Evolutionary conservation across 30 jellyfish, hydroid and myxozoan species (phyloP).

Genomic region (Aurelia aurita): DNA sequence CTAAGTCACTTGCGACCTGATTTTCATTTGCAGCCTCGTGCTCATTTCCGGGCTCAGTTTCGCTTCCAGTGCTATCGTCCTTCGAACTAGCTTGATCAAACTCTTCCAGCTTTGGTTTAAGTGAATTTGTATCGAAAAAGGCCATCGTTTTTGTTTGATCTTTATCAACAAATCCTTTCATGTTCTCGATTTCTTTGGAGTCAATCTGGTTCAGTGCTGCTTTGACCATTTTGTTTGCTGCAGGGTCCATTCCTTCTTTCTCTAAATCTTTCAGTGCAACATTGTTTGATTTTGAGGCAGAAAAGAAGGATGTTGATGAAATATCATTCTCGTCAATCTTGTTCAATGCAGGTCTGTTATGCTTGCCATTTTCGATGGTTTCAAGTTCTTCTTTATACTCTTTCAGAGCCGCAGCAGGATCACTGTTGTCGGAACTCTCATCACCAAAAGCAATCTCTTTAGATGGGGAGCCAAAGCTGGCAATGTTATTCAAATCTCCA

Average conservation of each 20-base stretch:
- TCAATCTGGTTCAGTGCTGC: conserved; percentile 41
- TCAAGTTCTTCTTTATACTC: neutral
- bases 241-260: conserved; percentile 42
- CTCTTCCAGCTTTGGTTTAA: conserved; percentile 64
- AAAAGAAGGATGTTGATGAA: conserved; percentile 66
- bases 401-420: conserved; percentile 15
- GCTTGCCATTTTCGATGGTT: neutral
- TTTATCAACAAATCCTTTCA: conserved; percentile 36
- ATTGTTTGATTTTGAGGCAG: conserved; percentile 48
- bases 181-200: conserved; percentile 29
- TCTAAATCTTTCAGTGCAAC: conserved; percentile 4
- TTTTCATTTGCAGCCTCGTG: neutral
- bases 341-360: neutral
- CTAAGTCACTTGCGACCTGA: neutral
- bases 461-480: conserved; percentile 42
- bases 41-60: neutral
- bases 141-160: conserved; percentile 58
- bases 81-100: neutral
- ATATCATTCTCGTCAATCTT: conserved; percentile 62
- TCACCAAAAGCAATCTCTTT: conserved; percentile 7
- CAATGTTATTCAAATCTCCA: conserved; percentile 59
- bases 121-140: conserved; percentile 29
- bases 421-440: conserved; percentile 7
- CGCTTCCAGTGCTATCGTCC: conserved; percentile 1
- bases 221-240: conserved; percentile 20